These are phyloP conservation scores for Cairina moschata DNA, from an alignment of 2,113 vertebrate genomes.

Conservation along the genomic window DNA sequence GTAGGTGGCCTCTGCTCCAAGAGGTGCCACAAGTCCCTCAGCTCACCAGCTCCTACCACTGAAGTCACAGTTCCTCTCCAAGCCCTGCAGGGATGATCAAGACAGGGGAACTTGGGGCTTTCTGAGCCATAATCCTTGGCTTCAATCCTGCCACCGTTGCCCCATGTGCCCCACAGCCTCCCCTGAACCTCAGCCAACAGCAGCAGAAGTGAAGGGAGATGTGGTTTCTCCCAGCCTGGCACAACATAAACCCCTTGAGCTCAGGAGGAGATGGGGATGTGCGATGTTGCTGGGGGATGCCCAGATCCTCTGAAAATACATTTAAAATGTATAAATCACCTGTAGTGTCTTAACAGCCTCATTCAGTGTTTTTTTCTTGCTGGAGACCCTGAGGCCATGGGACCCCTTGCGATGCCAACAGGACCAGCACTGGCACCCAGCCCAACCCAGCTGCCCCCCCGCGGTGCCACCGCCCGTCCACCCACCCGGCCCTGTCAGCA, in stretches of 20 bases:
- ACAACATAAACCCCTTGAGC: accelerated
- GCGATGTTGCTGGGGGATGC: not conserved
- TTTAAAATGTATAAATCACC: not conserved
- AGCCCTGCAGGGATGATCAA: not conserved
- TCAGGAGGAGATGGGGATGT: not conserved
- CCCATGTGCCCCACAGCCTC: not conserved
- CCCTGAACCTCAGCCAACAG: not conserved
- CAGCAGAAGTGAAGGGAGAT: not conserved
- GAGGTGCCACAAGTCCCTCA: not conserved
- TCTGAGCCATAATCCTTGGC: not conserved
- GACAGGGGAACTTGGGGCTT: not conserved
- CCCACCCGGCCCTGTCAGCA: accelerated
- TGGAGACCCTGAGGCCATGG: not conserved
- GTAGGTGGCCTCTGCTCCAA: not conserved
- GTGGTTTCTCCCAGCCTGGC: not conserved
- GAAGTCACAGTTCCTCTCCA: not conserved
- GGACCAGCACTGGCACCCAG: no score
- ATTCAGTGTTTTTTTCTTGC: not conserved
- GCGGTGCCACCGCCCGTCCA: not conserved
- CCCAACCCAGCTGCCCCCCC: no score
- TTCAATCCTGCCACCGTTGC: not conserved
- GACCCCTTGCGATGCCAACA: not conserved
- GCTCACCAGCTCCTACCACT: not conserved
- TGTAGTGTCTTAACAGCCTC: not conserved
- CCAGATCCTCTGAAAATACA: not conserved